A percentile compares a stretch with the other conserved stretches of the same genome.
Evolutionary conservation across 2,113 vertebrate genomes (phyloP).

Genomic region (Rhea pennata): DNA sequence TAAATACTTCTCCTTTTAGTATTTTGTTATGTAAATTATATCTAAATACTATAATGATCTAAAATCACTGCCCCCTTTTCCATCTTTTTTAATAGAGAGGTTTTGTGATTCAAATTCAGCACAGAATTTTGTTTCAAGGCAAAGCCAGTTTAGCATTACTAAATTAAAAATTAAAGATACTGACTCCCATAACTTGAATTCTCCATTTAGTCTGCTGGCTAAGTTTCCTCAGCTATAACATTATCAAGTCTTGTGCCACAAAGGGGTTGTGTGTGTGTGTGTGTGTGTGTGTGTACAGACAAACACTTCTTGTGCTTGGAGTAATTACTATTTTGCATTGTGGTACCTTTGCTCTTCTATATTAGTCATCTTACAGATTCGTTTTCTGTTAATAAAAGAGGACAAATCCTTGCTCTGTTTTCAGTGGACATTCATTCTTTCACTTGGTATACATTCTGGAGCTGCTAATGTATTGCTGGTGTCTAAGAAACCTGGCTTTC

Average conservation of each 20-base stretch:
- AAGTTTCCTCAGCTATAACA: constrained; percentile 35
- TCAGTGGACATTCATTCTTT: neutral
- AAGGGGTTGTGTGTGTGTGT: neutral
- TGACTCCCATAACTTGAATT: constrained; percentile 61
- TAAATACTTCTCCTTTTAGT: constrained; percentile 20
- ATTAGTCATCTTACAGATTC: neutral
- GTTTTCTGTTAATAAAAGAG: constrained; percentile 27
- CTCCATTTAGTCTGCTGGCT: constrained; percentile 50
- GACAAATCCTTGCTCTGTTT: constrained; percentile 16
- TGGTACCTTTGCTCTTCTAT: constrained; percentile 24
- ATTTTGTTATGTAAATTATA: constrained; percentile 43
- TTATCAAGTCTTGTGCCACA: constrained; percentile 4
- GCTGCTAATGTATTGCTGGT: neutral
- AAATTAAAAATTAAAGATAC: constrained; percentile 59
- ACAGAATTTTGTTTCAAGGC: constrained; percentile 25
- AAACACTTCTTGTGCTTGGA: constrained; percentile 38
- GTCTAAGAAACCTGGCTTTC: neutral
- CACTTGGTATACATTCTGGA: neutral
- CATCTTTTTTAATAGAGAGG: neutral
- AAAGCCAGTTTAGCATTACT: constrained; percentile 27
- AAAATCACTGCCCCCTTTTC: neutral
- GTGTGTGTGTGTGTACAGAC: neutral
- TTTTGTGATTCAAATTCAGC: constrained; percentile 38
- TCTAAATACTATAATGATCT: neutral
- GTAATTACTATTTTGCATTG: constrained; percentile 45